Conservation (phyloP, 2,797 vertebrate genomes). For the Helarctos malayanus region DNA sequence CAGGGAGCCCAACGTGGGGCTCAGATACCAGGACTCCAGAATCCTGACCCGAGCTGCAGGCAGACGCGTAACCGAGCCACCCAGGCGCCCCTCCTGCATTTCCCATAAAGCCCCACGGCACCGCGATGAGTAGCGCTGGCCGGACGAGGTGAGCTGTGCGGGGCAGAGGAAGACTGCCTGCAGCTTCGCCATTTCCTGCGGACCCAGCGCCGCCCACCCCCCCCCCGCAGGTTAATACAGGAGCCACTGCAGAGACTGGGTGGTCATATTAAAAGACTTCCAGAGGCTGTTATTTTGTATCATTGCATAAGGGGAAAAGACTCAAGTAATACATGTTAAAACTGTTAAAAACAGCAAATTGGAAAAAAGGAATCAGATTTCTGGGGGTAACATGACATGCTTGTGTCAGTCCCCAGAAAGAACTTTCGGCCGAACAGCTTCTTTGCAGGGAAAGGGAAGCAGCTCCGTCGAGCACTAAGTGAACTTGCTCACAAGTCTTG, state of each 20-base stretch:
- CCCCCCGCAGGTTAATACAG: neutral
- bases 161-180: neutral
- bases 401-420: constrained; percentile 49
- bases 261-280: neutral
- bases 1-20: neutral
- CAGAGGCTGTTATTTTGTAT: neutral
- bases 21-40: neutral
- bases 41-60: neutral
- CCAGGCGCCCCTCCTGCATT: neutral
- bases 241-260: neutral
- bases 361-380: neutral
- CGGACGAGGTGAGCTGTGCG: neutral
- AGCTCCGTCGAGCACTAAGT: neutral
- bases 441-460: neutral
- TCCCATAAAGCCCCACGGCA: neutral
- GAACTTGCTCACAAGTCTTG: neutral
- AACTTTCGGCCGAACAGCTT: neutral
- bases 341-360: neutral
- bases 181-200: neutral
- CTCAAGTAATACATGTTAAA: constrained; percentile 42
- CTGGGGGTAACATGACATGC: constrained; percentile 45
- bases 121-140: neutral
- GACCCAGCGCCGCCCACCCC: rapidly evolving
- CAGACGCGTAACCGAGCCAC: neutral
- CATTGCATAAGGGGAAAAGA: neutral